Conservation (phyloP, 2,888 invertebrate species). For the Horisme vitalbata region DNA sequence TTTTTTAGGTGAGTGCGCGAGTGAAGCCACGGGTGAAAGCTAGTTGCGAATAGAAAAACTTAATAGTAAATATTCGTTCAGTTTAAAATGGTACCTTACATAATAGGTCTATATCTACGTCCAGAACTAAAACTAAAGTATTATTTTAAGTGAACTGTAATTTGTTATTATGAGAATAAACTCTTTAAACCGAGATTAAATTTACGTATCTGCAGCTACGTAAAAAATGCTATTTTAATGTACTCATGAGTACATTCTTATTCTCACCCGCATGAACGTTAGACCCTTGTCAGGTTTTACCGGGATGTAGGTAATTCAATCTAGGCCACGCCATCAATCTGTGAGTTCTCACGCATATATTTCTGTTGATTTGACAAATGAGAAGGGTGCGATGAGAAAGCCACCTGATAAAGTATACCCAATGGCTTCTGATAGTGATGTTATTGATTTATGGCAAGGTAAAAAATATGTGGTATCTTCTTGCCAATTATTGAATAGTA, state of each 20-base stretch:
- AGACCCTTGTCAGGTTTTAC: constrained; percentile 80
- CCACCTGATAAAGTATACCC: constrained; percentile 55
- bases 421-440: constrained; percentile 38
- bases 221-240: no score
- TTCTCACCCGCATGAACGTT: constrained; percentile 67
- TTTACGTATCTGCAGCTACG: constrained; percentile 40
- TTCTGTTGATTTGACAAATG: constrained; percentile 83
- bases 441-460: constrained; percentile 5
- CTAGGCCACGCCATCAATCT: constrained; percentile 80
- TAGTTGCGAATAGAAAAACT: no score
- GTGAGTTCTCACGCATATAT: constrained; percentile 80
- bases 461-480: not conserved
- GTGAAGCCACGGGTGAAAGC: no score
- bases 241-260: constrained; percentile 67
- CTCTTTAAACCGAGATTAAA: no score
- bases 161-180: no score
- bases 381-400: constrained; percentile 71
- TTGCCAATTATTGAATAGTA: no score
- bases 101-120: no score
- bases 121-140: no score
- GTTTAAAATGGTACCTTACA: no score
- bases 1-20: no score
- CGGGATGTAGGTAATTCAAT: constrained; percentile 81
- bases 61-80: no score
- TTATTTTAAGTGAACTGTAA: no score